Percentiles rank a stretch among this genome's conserved stretches.
Evolutionary conservation across 2,888 invertebrate species (phyloP).

Genomic region (Ormyrus rosae): DNA sequence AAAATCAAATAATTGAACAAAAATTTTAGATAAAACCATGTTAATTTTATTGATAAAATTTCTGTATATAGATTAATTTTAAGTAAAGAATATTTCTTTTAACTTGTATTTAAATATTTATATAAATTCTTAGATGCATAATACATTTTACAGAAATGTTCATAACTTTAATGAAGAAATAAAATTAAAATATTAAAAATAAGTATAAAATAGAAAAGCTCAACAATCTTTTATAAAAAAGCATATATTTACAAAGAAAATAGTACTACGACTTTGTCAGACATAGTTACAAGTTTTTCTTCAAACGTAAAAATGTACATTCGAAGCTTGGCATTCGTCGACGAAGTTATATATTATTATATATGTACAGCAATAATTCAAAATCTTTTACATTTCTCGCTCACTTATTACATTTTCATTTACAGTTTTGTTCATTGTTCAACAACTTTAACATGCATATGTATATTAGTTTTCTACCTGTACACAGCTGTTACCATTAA

Average conservation of each 20-base stretch:
- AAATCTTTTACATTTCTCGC: constrained; percentile 12
- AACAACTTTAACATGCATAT: constrained; percentile 43
- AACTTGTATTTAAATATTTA: background rate
- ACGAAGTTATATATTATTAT: constrained; percentile 43
- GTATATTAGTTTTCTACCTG: constrained; percentile 4
- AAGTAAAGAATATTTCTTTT: background rate
- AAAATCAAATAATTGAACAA: too few relatives aligned
- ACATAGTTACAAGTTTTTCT: constrained; percentile 24
- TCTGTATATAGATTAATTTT: background rate
- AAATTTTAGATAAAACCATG: too few relatives aligned
- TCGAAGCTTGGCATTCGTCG: constrained; percentile 3
- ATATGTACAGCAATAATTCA: constrained; percentile 48
- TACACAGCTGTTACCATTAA: background rate
- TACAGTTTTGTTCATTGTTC: constrained; percentile 52
- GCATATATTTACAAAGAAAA: constrained; percentile 58
- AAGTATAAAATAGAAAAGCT: background rate
- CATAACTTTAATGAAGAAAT: too few relatives aligned
- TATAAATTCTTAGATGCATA: background rate
- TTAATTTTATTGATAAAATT: too few relatives aligned
- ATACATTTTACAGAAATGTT: too few relatives aligned
- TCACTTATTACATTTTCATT: constrained; percentile 44
- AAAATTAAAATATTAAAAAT: background rate
- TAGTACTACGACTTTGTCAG: constrained; percentile 52
- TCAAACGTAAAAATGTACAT: constrained; percentile 24
- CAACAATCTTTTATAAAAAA: constrained; percentile 36